phyloP scores from a whole-genome alignment of 2,113 vertebrate species.

The Sander vitreus region DNA sequence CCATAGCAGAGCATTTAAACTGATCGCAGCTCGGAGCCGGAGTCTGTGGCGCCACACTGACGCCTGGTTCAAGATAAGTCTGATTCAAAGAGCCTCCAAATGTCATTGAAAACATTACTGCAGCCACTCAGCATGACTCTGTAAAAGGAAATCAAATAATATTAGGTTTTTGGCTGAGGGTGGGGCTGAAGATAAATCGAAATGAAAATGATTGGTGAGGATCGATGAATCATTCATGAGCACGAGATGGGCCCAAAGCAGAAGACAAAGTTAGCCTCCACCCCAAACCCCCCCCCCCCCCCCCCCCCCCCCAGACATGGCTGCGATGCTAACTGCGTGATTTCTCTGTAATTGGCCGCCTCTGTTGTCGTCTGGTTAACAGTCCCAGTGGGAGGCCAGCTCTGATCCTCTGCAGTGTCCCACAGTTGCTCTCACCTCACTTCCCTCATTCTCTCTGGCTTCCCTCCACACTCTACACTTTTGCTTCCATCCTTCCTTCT shows the following conservation, averaged over 20 bases:
- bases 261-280: constrained; percentile 56
- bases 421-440: constrained; percentile 20
- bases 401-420: constrained; percentile 47
- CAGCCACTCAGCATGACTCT: constrained; percentile 43
- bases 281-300: too few species aligned
- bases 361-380: constrained; percentile 63
- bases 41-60: constrained; percentile 53
- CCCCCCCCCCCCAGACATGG: constrained; percentile 21
- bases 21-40: constrained; percentile 33
- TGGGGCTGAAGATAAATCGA: constrained; percentile 68
- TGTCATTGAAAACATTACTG: constrained; percentile 64
- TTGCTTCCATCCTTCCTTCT: background rate
- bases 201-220: constrained; percentile 72
- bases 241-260: constrained; percentile 59
- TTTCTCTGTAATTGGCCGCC: constrained; percentile 60
- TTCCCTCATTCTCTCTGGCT: background rate
- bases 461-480: background rate
- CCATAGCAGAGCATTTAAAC: constrained; percentile 30
- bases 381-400: constrained; percentile 41
- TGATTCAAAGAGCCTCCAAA: constrained; percentile 70
- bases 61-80: constrained; percentile 65
- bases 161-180: constrained; percentile 64
- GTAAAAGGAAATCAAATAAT: constrained; percentile 70
- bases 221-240: constrained; percentile 77
- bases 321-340: constrained; percentile 49